Evolutionary conservation across 2,888 invertebrate genomes (phyloP), one percentile per base, ranked within the genome.

Genomic region (Stenurella melanura): DNA sequence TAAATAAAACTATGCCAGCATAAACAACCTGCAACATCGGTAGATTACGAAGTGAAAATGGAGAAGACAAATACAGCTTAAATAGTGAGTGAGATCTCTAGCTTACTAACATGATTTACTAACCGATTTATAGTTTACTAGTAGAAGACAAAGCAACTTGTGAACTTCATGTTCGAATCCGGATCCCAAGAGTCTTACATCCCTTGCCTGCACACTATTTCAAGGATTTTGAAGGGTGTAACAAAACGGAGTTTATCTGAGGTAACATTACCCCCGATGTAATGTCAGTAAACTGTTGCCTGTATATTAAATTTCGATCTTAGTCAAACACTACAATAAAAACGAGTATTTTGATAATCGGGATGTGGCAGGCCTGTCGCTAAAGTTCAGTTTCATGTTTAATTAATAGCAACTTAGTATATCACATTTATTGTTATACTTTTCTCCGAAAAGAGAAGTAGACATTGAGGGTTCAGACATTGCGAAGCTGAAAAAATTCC

Each of bases 91-190:
- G 42, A 42, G 42, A 12, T 42, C 42, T 42, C 11, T 42, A 15
- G 42, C 42, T 42, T 1, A 42, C 42, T 42, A 42, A 42, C 42
- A 42, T 42, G 42, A 42, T 42, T 12, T 42, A 42, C 42, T 42
- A 42, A 42, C 42, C 42, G 42, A 42, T 42, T 42, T 42, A 12
- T 42, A 42, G 42, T 42, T 42, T 42, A 42, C 12, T 12, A 42
- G 42, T 42, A 42, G 42, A 42, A 42, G 42, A 42, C 42, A 42
- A 42, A 42, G 42, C 42, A 42, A 42, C 42, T 42, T 42, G 42
- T 42, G 42, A 42, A 42, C 42, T 42, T 42, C 42, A 42, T 42
- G 42, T 42, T 42, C 42, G 42, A 42, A 42, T 42, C 42, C 42
- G 42, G 42, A 42, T 42, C 42, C 42, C 42, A 42, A 42, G 42